Evolutionary conservation across 2,888 invertebrate genomes (phyloP).

Genomic region (Eueremaeus valkanovi): DNA sequence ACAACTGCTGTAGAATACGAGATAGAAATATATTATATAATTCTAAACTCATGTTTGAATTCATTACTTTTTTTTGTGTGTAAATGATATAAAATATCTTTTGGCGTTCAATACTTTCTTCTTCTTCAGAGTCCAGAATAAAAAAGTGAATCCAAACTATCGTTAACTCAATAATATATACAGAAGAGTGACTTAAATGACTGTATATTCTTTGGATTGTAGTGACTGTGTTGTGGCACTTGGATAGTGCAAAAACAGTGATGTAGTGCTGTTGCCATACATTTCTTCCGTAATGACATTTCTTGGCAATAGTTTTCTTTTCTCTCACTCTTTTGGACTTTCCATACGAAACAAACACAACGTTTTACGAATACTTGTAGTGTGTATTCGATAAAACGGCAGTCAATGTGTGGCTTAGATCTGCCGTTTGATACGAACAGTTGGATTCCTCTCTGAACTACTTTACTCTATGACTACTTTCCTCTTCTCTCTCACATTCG

Average conservation of each 20-base stretch:
- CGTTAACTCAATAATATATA: neutral
- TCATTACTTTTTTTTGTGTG: neutral
- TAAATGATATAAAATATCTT: neutral
- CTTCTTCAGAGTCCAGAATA: neutral
- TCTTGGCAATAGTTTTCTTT: neutral
- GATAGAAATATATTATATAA: neutral
- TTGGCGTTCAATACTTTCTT: neutral
- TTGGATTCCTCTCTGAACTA: neutral
- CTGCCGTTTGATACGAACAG: neutral
- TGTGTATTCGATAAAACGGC: neutral
- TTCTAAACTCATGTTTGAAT: neutral
- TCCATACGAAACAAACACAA: neutral
- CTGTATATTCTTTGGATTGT: too few relatives aligned
- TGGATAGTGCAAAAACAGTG: neutral
- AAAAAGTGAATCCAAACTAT: neutral
- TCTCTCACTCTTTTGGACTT: neutral
- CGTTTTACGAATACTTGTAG: neutral
- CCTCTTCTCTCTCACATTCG: neutral
- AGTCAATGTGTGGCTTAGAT: neutral
- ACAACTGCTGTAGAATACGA: neutral
- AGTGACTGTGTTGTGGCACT: too few relatives aligned
- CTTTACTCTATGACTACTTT: slow-evolving; percentile 8
- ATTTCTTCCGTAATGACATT: neutral
- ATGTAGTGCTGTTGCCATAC: neutral
- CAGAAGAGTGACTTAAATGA: neutral